A percentile compares a stretch with the other conserved stretches of the same genome.
These are phyloP conservation scores for Nesometra sesokonis DNA, from an alignment of 35 echinoderm and acorn worm genomes.

Conservation along the genomic window DNA sequence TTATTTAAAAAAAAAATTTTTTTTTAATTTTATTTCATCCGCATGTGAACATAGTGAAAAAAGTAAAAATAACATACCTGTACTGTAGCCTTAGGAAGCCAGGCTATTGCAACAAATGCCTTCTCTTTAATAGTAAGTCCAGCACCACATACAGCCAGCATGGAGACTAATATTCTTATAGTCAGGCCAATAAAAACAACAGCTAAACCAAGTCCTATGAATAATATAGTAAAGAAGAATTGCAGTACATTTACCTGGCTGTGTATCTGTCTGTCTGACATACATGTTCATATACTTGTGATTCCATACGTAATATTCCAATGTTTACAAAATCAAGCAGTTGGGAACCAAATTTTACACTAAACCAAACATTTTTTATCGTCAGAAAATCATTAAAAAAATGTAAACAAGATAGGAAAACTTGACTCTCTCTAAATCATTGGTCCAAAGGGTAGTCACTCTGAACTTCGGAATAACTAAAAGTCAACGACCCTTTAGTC, in stretches of 20 bases:
- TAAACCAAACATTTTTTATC: too few relatives aligned
- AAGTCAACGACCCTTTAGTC: too few relatives aligned
- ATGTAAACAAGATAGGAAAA: too few relatives aligned
- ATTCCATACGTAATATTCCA: neutral
- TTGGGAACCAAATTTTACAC: too few relatives aligned
- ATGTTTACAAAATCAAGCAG: neutral
- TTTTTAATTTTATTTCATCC: too few relatives aligned
- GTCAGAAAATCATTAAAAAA: too few relatives aligned
- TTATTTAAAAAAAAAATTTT: too few relatives aligned
- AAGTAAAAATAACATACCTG: conserved; percentile 40
- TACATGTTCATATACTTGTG: neutral
- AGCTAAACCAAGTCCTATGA: conserved; percentile 51
- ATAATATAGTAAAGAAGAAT: neutral
- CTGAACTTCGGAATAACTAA: too few relatives aligned
- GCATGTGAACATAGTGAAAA: too few relatives aligned
- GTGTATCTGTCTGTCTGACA: neutral
- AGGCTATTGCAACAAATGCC: conserved; percentile 69
- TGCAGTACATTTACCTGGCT: neutral
- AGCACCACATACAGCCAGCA: conserved; percentile 54
- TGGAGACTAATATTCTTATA: conserved; percentile 44
- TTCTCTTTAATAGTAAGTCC: conserved; percentile 76
- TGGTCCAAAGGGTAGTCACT: too few relatives aligned
- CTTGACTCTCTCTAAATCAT: too few relatives aligned
- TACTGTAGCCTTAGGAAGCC: conserved; percentile 88
- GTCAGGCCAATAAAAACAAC: conserved; percentile 49